Conservation (phyloP, 2,113 vertebrate species). For the Setophaga coronata region DNA sequence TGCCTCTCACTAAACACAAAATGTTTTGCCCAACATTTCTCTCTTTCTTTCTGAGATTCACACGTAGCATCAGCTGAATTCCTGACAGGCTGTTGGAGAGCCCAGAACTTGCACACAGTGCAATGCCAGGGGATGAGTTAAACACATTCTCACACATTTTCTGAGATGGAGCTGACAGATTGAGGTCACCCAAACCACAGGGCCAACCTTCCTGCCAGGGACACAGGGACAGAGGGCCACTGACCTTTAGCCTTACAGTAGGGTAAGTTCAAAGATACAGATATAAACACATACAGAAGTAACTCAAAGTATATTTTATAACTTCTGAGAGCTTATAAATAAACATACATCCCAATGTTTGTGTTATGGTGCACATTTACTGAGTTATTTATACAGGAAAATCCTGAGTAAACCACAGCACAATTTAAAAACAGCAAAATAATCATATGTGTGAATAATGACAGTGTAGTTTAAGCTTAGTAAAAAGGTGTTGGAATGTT, state of each 20-base stretch:
- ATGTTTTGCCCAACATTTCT: neutral
- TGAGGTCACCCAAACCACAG: neutral
- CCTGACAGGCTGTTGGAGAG: constrained; percentile 20
- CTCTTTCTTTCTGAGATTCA: neutral
- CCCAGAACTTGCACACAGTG: neutral
- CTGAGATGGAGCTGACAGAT: neutral
- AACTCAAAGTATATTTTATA: neutral
- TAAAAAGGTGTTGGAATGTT: neutral
- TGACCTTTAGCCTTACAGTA: neutral
- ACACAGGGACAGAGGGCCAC: neutral
- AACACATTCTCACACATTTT: neutral
- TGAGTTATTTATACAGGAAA: neutral
- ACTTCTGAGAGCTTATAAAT: neutral
- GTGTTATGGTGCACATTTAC: neutral
- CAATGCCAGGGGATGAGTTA: neutral
- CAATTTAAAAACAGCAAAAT: neutral
- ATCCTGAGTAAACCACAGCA: neutral
- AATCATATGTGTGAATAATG: neutral
- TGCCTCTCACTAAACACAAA: neutral
- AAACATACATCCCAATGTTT: neutral
- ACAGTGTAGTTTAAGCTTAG: neutral
- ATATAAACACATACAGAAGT: neutral
- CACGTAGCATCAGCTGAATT: neutral
- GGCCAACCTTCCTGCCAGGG: neutral
- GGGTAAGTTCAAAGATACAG: neutral